Evolutionary conservation across 2,888 invertebrate genomes (phyloP).

Genomic region (Rhabditoides inermis): DNA sequence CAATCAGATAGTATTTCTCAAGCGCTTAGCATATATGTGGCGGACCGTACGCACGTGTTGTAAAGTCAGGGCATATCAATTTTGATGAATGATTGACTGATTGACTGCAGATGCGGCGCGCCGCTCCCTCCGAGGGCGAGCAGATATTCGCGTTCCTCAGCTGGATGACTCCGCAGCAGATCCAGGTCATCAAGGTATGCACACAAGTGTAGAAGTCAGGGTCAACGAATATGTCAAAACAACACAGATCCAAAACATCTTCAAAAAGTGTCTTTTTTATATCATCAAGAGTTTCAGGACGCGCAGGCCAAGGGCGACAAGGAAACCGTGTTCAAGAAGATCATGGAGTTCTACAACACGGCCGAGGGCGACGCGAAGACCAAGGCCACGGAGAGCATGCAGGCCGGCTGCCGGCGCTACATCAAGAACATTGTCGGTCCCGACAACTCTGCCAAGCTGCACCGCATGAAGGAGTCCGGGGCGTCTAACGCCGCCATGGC

Average conservation of each 20-base stretch:
- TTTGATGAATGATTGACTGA: too few species aligned
- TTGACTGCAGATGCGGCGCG: slow-evolving; percentile 10
- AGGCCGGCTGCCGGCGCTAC: slow-evolving; percentile 24
- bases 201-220: too few species aligned
- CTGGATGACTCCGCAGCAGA: slow-evolving; percentile 23
- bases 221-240: too few species aligned
- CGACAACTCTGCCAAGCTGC: slow-evolving; percentile 18
- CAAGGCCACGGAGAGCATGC: slow-evolving; percentile 14
- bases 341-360: slow-evolving; percentile 20
- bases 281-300: slow-evolving; percentile 6
- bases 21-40: too few species aligned
- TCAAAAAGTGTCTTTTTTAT: too few species aligned
- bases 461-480: slow-evolving; percentile 22
- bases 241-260: too few species aligned
- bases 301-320: slow-evolving; percentile 13
- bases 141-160: slow-evolving; percentile 18
- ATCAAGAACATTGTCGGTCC: slow-evolving; percentile 16
- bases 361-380: slow-evolving; percentile 4
- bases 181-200: slow-evolving; percentile 7
- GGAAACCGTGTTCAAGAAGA: slow-evolving; percentile 18
- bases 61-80: too few species aligned
- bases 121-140: slow-evolving; percentile 12
- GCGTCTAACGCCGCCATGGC: slow-evolving; percentile 11
- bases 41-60: too few species aligned
- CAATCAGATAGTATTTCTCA: too few species aligned